Conservation (phyloP, 2,888 invertebrate species). For the Lasioglossum lativentre region DNA sequence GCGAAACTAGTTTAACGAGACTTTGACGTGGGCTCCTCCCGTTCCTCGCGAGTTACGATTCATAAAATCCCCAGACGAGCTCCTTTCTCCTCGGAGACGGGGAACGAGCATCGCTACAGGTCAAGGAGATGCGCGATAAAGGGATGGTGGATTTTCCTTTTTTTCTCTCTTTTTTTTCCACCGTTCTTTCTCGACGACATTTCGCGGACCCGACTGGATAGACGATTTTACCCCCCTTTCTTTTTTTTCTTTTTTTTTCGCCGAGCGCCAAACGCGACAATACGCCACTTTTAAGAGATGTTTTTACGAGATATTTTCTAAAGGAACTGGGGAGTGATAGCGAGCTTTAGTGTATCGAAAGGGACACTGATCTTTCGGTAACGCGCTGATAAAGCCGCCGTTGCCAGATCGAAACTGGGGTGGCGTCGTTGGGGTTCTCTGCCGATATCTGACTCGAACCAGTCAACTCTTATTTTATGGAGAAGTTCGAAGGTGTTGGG, state of each 20-base stretch:
- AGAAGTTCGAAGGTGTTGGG: not conserved
- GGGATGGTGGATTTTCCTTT: not conserved
- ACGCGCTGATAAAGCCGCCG: not conserved
- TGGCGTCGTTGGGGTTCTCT: not conserved
- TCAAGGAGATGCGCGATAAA: slow-evolving; percentile 49
- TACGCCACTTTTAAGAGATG: slow-evolving; percentile 9
- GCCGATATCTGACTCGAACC: not conserved
- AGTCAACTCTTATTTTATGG: not conserved
- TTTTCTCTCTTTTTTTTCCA: not conserved
- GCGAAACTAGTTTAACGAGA: slow-evolving; percentile 60
- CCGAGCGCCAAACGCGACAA: not conserved
- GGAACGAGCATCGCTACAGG: slow-evolving; percentile 30
- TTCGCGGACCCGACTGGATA: not conserved
- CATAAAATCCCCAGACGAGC: slow-evolving; percentile 50
- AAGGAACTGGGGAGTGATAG: not conserved
- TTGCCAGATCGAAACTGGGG: not conserved
- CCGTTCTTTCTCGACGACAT: not conserved
- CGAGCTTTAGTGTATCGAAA: slow-evolving; percentile 5
- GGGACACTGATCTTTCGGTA: not conserved
- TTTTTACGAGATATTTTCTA: not conserved
- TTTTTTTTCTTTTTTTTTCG: not conserved
- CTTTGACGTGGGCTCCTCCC: slow-evolving; percentile 37
- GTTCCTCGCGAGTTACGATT: slow-evolving; percentile 49
- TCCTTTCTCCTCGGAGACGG: slow-evolving; percentile 5
- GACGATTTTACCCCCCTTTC: not conserved